These are phyloP conservation scores for Enteromius argenteus DNA, from an alignment of 2,797 vertebrate genomes.

Conservation along the genomic window DNA sequence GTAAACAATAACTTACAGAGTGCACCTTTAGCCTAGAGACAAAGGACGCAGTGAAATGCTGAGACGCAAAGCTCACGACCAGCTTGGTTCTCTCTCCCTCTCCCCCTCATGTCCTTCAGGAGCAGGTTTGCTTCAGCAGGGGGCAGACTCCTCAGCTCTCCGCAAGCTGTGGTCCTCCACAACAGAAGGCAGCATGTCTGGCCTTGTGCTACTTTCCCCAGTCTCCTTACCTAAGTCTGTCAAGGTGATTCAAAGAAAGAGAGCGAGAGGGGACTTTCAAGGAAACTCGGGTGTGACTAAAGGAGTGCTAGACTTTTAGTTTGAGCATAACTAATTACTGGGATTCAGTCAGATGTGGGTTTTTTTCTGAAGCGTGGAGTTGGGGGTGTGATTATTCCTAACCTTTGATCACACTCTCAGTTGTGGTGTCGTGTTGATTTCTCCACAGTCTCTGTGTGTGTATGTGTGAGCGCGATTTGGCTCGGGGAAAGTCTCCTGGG, in stretches of 20 bases:
- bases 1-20: not conserved
- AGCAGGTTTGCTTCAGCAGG: slow-evolving; percentile 62
- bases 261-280: slow-evolving; percentile 33
- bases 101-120: slow-evolving; percentile 52
- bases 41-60: slow-evolving; percentile 7
- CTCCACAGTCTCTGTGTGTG: slow-evolving; percentile 1
- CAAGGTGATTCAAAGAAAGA: slow-evolving; percentile 57
- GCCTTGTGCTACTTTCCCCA: slow-evolving; percentile 57
- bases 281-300: slow-evolving; percentile 33
- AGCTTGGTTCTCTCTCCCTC: not conserved
- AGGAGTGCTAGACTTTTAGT: not conserved
- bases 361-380: not conserved
- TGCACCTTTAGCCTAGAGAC: not conserved
- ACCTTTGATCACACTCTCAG: slow-evolving; percentile 38
- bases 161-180: slow-evolving; percentile 59
- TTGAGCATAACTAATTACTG: slow-evolving; percentile 36
- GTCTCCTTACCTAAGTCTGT: slow-evolving; percentile 51
- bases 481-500: slow-evolving; percentile 11
- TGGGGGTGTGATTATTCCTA: slow-evolving; percentile 21
- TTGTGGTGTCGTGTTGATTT: slow-evolving; percentile 31
- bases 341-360: not conserved
- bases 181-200: slow-evolving; percentile 60
- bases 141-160: slow-evolving; percentile 54
- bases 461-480: not conserved
- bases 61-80: not conserved